A percentile compares a stretch with the other conserved stretches of the same genome.
These are phyloP conservation scores for Heliornis fulica DNA, from an alignment of 2,113 vertebrate genomes.

Conservation along the genomic window DNA sequence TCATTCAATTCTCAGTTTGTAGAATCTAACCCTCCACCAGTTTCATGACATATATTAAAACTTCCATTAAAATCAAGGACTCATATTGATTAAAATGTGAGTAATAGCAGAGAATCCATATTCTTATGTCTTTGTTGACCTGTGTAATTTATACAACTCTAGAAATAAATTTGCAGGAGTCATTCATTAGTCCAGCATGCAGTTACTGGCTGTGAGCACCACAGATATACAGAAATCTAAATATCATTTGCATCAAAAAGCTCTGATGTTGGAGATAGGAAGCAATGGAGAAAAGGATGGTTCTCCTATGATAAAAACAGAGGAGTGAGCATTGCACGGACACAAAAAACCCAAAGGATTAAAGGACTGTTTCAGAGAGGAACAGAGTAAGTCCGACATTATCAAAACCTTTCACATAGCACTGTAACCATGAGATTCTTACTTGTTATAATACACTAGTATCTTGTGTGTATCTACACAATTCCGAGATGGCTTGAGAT, in stretches of 20 bases:
- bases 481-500: background rate
- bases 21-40: background rate
- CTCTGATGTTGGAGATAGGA: background rate
- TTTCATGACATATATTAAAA: background rate
- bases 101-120: background rate
- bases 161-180: background rate
- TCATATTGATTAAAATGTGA: background rate
- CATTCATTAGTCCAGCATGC: background rate
- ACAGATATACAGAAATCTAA: background rate
- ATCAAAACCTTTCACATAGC: background rate
- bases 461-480: background rate
- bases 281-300: background rate
- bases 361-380: background rate
- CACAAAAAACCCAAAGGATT: background rate
- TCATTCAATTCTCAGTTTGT: background rate
- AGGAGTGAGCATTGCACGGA: background rate
- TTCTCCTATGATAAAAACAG: background rate
- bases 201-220: background rate
- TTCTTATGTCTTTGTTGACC: background rate
- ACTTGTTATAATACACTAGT: background rate
- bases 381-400: background rate
- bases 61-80: background rate
- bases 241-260: background rate
- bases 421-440: background rate
- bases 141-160: background rate